phyloP scores from a whole-genome alignment of 2,113 vertebrate species.

The Sterrhoptilus dennistouni region DNA sequence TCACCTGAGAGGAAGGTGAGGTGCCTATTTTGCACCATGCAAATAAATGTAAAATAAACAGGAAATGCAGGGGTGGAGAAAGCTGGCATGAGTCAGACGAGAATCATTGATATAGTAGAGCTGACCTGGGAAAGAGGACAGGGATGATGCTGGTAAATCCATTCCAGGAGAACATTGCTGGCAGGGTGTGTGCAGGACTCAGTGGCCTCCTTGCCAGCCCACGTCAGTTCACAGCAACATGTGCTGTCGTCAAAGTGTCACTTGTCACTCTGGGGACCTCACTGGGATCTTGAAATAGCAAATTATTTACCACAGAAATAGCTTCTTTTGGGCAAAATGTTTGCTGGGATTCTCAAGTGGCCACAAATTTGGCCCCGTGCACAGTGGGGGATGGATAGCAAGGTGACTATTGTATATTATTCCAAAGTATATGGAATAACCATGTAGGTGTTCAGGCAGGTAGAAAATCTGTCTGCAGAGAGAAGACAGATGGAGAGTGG shows the following conservation, averaged over 20 bases:
- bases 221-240: background rate
- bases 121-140: background rate
- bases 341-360: background rate
- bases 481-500: background rate
- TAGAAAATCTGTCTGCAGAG: background rate
- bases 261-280: background rate
- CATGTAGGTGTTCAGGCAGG: background rate
- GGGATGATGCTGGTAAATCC: background rate
- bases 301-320: background rate
- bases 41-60: background rate
- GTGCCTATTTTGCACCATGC: background rate
- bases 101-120: background rate
- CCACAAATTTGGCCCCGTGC: rapidly evolving
- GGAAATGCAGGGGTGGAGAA: background rate
- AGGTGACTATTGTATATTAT: background rate
- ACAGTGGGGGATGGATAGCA: background rate
- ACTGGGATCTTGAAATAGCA: background rate
- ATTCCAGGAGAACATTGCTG: background rate
- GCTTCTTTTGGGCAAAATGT: background rate
- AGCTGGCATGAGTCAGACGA: background rate
- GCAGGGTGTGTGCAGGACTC: background rate
- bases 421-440: background rate
- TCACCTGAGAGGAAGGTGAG: background rate
- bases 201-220: background rate
- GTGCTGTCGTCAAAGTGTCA: background rate